phyloP scores from a whole-genome alignment of 2,113 vertebrate species.

The Dromas ardeola region DNA sequence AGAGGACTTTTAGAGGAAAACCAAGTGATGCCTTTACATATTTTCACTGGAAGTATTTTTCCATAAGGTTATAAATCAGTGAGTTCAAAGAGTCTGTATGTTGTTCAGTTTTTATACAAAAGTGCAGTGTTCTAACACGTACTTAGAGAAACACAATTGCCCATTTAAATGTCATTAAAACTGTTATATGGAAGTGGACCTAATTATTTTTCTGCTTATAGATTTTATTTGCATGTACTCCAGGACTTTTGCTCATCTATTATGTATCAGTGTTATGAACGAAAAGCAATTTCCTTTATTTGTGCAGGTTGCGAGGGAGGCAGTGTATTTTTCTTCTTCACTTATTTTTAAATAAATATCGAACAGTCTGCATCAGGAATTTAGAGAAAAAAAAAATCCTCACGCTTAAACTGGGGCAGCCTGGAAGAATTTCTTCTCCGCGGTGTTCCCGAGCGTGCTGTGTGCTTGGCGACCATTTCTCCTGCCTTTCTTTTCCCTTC shows the following conservation, averaged over 20 bases:
- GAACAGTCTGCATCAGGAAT: constrained; percentile 26
- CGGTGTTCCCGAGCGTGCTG: background rate
- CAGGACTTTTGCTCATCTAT: background rate
- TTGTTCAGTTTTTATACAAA: background rate
- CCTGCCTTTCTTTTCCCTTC: background rate
- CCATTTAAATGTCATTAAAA: constrained; percentile 3
- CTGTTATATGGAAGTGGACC: background rate
- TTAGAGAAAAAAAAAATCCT: background rate
- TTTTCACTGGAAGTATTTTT: background rate
- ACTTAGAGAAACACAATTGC: background rate
- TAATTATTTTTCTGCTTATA: background rate
- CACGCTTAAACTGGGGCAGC: background rate
- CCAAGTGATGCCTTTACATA: background rate
- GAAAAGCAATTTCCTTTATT: constrained; percentile 25
- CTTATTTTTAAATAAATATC: constrained; percentile 44
- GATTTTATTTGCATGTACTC: background rate
- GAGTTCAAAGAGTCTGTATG: background rate
- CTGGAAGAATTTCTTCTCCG: constrained; percentile 1
- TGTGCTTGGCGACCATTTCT: background rate
- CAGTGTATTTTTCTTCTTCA: constrained; percentile 19
- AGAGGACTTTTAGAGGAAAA: background rate
- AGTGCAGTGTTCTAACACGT: background rate
- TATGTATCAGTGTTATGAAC: background rate
- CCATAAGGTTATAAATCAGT: background rate
- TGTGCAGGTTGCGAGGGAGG: background rate